Conservation (phyloP, 1,140 invertebrate species). For the Olivierus martensii region DNA sequence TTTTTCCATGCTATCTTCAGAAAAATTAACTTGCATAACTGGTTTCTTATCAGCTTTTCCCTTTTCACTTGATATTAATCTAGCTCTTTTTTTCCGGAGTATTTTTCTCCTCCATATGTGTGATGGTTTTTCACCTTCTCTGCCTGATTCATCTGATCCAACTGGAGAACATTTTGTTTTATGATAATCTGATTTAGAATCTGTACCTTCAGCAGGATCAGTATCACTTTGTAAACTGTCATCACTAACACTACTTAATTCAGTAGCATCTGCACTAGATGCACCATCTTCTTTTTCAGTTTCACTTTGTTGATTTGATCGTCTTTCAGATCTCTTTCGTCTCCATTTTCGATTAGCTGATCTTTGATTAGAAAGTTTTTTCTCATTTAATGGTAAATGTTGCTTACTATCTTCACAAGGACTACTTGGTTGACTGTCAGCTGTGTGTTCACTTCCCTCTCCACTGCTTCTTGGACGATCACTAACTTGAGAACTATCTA, state of each 20-base stretch:
- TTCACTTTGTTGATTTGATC: conserved; percentile 19
- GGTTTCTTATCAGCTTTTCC: too few relatives aligned
- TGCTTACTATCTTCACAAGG: conserved; percentile 8
- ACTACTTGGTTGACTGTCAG: conserved; percentile 11
- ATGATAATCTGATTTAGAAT: too few relatives aligned
- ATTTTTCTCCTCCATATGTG: conserved; percentile 32
- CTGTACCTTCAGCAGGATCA: not conserved
- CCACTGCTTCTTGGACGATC: conserved; percentile 27
- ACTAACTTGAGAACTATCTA: conserved; percentile 33
- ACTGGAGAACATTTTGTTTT: too few relatives aligned
- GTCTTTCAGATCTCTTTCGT: conserved; percentile 24
- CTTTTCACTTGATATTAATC: not conserved
- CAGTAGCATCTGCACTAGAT: conserved; percentile 18
- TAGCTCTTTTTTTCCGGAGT: conserved; percentile 29
- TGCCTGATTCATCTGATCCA: conserved; percentile 28
- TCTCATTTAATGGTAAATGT: not conserved
- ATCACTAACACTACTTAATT: conserved; percentile 19
- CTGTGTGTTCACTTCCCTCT: conserved; percentile 27
- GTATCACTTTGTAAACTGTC: conserved; percentile 17
- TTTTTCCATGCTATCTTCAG: too few relatives aligned
- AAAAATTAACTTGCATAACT: too few relatives aligned
- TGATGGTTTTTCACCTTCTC: conserved; percentile 30
- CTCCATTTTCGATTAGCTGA: conserved; percentile 20
- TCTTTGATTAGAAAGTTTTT: not conserved
- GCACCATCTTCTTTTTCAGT: conserved; percentile 24